Evolutionary conservation across 2,888 invertebrate species (phyloP), one percentile per base, ranked within the genome.

Genomic region (Drosophila nigricruria): DNA sequence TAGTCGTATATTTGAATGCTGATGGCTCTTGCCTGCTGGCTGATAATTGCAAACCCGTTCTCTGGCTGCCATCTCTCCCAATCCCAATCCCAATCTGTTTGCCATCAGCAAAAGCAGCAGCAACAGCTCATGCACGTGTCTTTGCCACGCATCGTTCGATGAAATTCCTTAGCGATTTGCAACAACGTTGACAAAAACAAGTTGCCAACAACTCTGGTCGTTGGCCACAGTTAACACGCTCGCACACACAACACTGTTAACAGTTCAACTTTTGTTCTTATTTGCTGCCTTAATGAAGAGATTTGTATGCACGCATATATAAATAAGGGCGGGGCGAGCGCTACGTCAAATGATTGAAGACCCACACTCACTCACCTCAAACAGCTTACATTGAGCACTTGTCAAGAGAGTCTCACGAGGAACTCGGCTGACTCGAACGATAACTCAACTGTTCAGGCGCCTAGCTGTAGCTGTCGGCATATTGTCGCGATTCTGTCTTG

Each of bases 301-400:
- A 77, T 77, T 73, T 75, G 69, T 79, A 77, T 75, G 73, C 82
- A 75, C 52, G 73, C 77, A 75, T 71, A 43, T 57, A 57, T 47
- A 42, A 38, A 30, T 50, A 23, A 40, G 30, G 32, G 30, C 23
- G 50, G 36, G 49, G 45, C 43, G 36, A 53, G 12, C 57, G 34
- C 25, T 9, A 6, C n/a, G 23, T 23, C 27, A 9, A 36, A 18
- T 57, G 43, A 56, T 58, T 47, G 57, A 47, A 27, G 47, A 38
- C 16, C 5, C 27, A 36, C 34, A 18, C 45, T 50, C n/a, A 27
- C n/a, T n/a, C n/a, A n/a, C n/a, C n/a, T 54, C 59, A 50, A 32
- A 45, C 20, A 20, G 42, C 20, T 59, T 40, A 4, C 23, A 12
- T 10, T 23, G 20, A 27, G 25, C 18, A 34, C 27, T 52, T 60